A percentile compares a stretch with the other conserved stretches of the same genome.
These are phyloP conservation scores for Sus cebifrons DNA, from an alignment of 2,797 vertebrate species.

Conservation along the genomic window DNA sequence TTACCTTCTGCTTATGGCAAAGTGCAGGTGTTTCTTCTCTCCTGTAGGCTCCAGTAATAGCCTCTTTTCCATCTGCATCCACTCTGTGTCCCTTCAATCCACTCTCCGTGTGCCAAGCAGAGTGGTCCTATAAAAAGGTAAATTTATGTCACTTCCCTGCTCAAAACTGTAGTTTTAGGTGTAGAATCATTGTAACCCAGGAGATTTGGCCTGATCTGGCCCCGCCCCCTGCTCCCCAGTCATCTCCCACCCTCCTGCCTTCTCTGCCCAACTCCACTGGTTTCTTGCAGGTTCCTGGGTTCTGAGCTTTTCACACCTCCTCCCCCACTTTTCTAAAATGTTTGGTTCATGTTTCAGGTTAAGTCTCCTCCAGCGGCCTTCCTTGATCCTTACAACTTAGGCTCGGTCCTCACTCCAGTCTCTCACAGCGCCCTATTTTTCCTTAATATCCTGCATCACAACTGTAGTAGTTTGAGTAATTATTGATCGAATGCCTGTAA, in stretches of 20 bases:
- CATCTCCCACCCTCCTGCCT: background rate
- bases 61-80: background rate
- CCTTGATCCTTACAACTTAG: background rate
- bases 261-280: background rate
- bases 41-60: background rate
- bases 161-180: background rate
- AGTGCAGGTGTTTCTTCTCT: background rate
- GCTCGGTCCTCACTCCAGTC: background rate
- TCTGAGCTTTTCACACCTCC: background rate
- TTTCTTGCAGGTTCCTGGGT: background rate
- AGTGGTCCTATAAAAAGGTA: background rate
- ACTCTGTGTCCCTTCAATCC: background rate
- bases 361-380: background rate
- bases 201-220: background rate
- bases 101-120: background rate
- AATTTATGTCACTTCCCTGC: background rate
- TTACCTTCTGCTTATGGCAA: background rate
- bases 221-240: accelerated
- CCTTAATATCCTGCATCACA: background rate
- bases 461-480: background rate
- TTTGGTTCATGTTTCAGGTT: background rate
- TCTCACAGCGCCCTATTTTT: background rate
- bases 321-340: background rate
- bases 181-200: background rate
- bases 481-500: background rate